Base-by-base conservation (phyloP, 2,888 invertebrate species). In the Perizoma affinitatum region DNA sequence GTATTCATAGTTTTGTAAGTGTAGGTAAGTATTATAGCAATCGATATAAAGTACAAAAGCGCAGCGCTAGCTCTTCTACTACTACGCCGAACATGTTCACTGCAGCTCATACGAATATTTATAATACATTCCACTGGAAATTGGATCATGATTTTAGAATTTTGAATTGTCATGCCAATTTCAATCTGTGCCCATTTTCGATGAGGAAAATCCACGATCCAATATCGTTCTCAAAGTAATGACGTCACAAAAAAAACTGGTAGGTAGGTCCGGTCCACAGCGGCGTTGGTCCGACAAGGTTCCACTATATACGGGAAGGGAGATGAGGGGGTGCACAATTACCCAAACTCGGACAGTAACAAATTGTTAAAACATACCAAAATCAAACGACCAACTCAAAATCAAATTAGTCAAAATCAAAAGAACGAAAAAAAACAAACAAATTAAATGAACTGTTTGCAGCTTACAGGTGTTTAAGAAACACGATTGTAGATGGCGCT, bases 241-340 rank as follows among this genome's bases (percentile, higher is more conserved):
- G 47, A 54, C 53, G 55, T 48, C 65, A 63, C 62, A 60, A 7
- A 7, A 5, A 38, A 22, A 58, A 47, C 43, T 48, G 48, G 49
- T 48, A 49, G 36, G 54, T 34, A 46, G 47, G 50, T 52, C 54
- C 63, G 59, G 53, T 57, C 49, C 65, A 61, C 54, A 48, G 61
- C 61, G 56, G 54, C 61, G 59, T 53, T 56, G 57, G 43, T 57
- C 59, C 54, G 62, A 56, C 52, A 61, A 56, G 61, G 47, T 53
- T 57, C 54, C 42, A 42, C 42, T 74, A 74, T 65, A 68, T 76
- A 77, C 70, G 69, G 81, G 63, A 63, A 22, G 80, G 74, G 54
- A 54, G 43, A 60, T 79, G 83, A 74, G 75, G 76, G n/a, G 79
- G 84, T 84, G 87, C 87, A 80, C 77, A 79, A 83, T 84, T 79